Evolutionary conservation across 2,888 invertebrate genomes (phyloP).

Genomic region (Micropterix aruncella): DNA sequence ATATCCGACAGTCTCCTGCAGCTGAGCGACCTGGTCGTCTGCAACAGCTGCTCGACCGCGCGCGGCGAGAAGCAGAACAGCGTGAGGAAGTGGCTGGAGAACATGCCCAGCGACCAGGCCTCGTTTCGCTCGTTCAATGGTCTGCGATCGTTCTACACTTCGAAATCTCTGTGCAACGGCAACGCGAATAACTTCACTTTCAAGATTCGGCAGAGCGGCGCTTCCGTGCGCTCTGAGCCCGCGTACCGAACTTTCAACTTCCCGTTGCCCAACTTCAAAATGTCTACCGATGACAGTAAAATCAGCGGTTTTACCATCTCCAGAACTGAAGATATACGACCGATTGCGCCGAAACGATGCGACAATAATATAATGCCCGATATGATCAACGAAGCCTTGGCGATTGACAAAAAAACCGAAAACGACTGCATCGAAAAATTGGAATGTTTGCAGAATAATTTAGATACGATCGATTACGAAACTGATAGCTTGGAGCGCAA

Average conservation of each 20-base stretch:
- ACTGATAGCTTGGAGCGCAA: slow-evolving; percentile 59
- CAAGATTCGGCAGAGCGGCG: slow-evolving; percentile 22
- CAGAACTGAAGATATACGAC: slow-evolving; percentile 22
- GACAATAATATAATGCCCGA: slow-evolving; percentile 33
- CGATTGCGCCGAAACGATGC: slow-evolving; percentile 16
- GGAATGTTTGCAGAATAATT: slow-evolving; percentile 13
- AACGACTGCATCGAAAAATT: background rate
- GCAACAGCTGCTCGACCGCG: slow-evolving; percentile 36
- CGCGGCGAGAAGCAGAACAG: slow-evolving; percentile 60
- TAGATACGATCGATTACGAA: slow-evolving; percentile 47
- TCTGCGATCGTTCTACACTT: slow-evolving; percentile 5
- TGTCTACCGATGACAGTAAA: slow-evolving; percentile 14
- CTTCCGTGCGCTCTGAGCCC: slow-evolving; percentile 34
- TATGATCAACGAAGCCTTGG: slow-evolving; percentile 53
- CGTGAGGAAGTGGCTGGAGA: slow-evolving; percentile 63
- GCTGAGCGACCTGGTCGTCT: slow-evolving; percentile 27
- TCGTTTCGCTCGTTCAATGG: slow-evolving; percentile 7
- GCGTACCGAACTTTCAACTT: slow-evolving; percentile 26
- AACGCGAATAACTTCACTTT: slow-evolving; percentile 18
- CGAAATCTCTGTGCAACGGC: background rate
- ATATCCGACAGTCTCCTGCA: slow-evolving; percentile 26
- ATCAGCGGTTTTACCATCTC: slow-evolving; percentile 24
- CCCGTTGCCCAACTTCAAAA: slow-evolving; percentile 27
- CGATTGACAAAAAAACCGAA: slow-evolving; percentile 23
- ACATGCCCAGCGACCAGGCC: slow-evolving; percentile 34